Base-by-base conservation (phyloP, 1,140 invertebrate genomes). In the Apis laboriosa region DNA sequence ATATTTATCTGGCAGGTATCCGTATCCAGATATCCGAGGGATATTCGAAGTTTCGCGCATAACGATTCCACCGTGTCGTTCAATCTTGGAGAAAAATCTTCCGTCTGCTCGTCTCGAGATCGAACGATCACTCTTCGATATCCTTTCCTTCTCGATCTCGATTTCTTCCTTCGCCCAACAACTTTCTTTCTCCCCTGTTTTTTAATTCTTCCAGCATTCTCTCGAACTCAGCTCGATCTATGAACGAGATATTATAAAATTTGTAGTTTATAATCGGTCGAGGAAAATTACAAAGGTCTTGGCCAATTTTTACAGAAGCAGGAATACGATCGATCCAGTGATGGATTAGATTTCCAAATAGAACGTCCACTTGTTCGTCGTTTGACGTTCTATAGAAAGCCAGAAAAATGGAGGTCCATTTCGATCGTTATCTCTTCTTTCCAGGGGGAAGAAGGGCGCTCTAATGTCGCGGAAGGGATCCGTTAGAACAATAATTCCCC, bases 401-500 rank as follows among this genome's bases (percentile, higher is more conserved):
- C 19, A n/a, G 53, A 68, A 21, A 43, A 15, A 58, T 21, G 63
- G 63, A 70, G 28, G 28, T 72, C 60, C 58, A 60, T 63, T 76
- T 55, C 72, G 66, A 84, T 84, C 70, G 49, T 77, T 84, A 86
- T 86, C 84, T 15, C 63, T 55, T 43, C 58, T 34, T 17, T 28
- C 4, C 12, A 15, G 67, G 60, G 66, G 71, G 66, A 61, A 17
- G 24, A 34, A 61, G 75, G 72, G 76, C 72, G 63, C 8, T 53
- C 64, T 58, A 84, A 77, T 80, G 75, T 68, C 67, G 15, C 19
- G 73, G 24, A 84, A 86, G 64, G 58, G 75, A 21, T 49, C 15
- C 24, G 67, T 80, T 73, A 58, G 56, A 73, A 84, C 77, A 86
- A 86, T 80, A 84, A 86, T 86, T 84, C 34, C 51, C 60, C 67